phyloP scores from a whole-genome alignment of 2,797 vertebrate genomes.

The Sebastes kiyomatsui region DNA sequence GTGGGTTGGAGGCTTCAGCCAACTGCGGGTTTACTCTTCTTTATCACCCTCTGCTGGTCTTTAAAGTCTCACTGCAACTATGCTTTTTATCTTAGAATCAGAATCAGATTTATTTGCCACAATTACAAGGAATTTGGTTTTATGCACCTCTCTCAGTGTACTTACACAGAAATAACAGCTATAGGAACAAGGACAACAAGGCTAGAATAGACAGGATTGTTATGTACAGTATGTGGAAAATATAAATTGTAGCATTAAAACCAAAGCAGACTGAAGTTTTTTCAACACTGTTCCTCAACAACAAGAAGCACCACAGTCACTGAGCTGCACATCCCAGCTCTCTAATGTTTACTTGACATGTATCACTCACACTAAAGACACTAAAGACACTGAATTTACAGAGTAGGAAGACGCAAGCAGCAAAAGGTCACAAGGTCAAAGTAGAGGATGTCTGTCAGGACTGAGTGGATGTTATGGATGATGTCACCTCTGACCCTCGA shows the following conservation, averaged over 20 bases:
- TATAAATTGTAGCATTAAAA: no score
- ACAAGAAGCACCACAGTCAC: background rate
- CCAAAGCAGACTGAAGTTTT: background rate
- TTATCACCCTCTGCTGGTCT: constrained; percentile 48
- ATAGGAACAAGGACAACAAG: no score
- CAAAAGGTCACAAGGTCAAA: background rate
- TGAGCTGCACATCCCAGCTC: background rate
- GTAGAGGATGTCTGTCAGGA: background rate
- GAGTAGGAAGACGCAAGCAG: background rate
- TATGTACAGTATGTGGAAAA: no score
- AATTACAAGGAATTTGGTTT: no score
- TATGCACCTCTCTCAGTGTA: no score
- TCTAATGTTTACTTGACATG: background rate
- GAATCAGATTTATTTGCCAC: no score
- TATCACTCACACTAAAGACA: background rate
- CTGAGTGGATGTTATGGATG: background rate
- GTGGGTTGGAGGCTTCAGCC: background rate
- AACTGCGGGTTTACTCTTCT: background rate
- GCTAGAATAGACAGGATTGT: no score
- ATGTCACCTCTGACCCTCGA: background rate
- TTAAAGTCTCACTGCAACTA: background rate
- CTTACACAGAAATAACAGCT: no score
- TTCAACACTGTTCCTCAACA: background rate
- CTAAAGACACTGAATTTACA: background rate
- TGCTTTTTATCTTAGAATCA: no score